These are phyloP conservation scores for Tinea semifulvella DNA, from an alignment of 2,888 invertebrate genomes.

Conservation along the genomic window DNA sequence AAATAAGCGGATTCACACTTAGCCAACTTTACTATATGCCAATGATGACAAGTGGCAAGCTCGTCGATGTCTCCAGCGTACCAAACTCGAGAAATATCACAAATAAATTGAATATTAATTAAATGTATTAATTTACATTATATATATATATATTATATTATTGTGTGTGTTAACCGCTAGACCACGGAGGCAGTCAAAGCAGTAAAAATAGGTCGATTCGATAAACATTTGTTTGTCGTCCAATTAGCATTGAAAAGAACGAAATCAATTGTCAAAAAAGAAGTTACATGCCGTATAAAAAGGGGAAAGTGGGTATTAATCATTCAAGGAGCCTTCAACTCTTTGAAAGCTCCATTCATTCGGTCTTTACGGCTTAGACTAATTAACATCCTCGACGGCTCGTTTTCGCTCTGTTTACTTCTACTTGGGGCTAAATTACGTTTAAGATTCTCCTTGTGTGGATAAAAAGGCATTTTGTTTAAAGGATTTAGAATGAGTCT, in stretches of 20 bases:
- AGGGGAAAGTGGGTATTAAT: conserved; percentile 42
- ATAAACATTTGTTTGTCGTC: background rate
- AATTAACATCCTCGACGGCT: conserved; percentile 43
- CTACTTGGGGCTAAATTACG: conserved; percentile 36
- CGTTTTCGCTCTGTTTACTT: conserved; percentile 42
- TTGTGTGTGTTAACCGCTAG: no score
- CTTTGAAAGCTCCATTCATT: conserved; percentile 16
- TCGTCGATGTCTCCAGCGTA: no score
- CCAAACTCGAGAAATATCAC: no score
- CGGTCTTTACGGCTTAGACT: conserved; percentile 24
- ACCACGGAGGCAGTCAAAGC: no score
- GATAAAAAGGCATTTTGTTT: conserved; percentile 25
- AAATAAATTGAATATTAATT: no score
- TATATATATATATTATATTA: no score
- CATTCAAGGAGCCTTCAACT: conserved; percentile 38
- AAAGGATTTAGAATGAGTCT: conserved; percentile 30
- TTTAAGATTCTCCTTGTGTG: conserved; percentile 27
- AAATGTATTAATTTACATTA: no score
- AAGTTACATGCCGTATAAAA: conserved; percentile 7
- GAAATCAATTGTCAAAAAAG: conserved; percentile 6
- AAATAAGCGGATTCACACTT: no score
- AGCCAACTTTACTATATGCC: no score
- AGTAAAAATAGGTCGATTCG: background rate
- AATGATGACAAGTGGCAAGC: no score
- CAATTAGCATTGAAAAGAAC: background rate